Base-by-base conservation (phyloP, 2,888 invertebrate species). In the Dorcus hopei region DNA sequence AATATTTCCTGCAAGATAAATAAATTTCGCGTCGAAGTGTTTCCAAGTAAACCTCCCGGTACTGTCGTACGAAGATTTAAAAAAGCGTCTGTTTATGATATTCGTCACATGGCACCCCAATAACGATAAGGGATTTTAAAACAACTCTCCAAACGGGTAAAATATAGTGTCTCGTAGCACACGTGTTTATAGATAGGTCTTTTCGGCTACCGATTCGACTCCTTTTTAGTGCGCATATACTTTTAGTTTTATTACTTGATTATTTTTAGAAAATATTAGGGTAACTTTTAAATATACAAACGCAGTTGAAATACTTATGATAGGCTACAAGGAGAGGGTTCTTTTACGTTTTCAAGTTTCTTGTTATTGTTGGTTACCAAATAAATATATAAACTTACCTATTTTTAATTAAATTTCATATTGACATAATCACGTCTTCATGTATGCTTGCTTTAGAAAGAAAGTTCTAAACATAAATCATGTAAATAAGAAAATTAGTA, bases 21-120 rank as follows among this genome's bases (percentile, higher is more conserved):
- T 41, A 41, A 45, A 45, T 45, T 45, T 45, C 45, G 45, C 45
- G 23, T 45, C 26, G 45, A 45, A 45, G 45, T 45, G 45, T 16
- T 45, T 19, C 23, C 45, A 19, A 45, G 45, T 19, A 45, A 11
- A 6, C 14, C 14, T 45, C 14, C 26, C 26, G 26, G 26, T 33
- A 33, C 26, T 33, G 26, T 33, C 6, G 45, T 19, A 58, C 57
- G 54, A 65, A 6, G 16, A 45, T 45, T 45, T 11, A 45, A 45
- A 45, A 45, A 45, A 45, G 45, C 61, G 72, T 69, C 72, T 73
- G 73, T 71, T 72, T 71, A 70, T 70, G 71, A 69, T 71, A 70
- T 68, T 69, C 70, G 67, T 72, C 73, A 73, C 65, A 65, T 70
- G 70, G 71, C 73, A 72, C 72, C 71, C 73, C 68, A 62, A 68